Base-by-base conservation (phyloP, 2,797 vertebrate genomes). In the Micropoecilia bifurca region DNA sequence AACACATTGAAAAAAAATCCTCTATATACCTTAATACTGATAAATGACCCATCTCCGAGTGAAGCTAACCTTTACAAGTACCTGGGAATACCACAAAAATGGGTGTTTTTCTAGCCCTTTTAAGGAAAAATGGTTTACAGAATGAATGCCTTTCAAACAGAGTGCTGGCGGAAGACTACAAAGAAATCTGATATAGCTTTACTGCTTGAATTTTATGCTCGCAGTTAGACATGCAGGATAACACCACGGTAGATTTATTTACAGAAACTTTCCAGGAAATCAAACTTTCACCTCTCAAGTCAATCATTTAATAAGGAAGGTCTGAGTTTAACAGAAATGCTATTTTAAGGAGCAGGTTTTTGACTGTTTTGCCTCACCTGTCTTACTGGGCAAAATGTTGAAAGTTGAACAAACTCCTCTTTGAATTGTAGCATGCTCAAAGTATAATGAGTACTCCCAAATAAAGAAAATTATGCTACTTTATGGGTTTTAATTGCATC, bases 151-250 rank as follows among this genome's bases (percentile, higher is more conserved):
- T 53, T 6, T 22, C 16, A 41, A 47, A 20, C 10, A 61, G 12
- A 55, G 0, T 20, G 63, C n/a, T 3, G 1, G 4, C 0, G 45
- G 50, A 28, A 39, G 41, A 55, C 4, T 22, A 14, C 3, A 12
- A 43, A 61, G 59, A 78, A 39, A 46, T 8, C 0, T 73, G 22
- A 0, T 0, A 33, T 0, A 7, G 46, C 47, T 71, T 80, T 74
- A 73, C 73, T 66, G 46, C 16, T 71, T 75, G 74, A 3, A 61
- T 82, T 61, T 74, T 2, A 77, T 61, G 25, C 59, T 80, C 46
- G 22, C 48, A 30, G 6, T 20, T 47, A 33, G 9, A 47, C n/a
- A 46, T 61, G 33, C 36, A 71, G 36, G 63, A 43, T 79, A 76
- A 82, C 13, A 4, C 77, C 66, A 2, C 46, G n/a, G 30, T 53